A percentile compares a stretch with the other conserved stretches of the same genome.
These are phyloP conservation scores for Plebejus melissa DNA, from an alignment of 2,888 invertebrate genomes.

Conservation along the genomic window DNA sequence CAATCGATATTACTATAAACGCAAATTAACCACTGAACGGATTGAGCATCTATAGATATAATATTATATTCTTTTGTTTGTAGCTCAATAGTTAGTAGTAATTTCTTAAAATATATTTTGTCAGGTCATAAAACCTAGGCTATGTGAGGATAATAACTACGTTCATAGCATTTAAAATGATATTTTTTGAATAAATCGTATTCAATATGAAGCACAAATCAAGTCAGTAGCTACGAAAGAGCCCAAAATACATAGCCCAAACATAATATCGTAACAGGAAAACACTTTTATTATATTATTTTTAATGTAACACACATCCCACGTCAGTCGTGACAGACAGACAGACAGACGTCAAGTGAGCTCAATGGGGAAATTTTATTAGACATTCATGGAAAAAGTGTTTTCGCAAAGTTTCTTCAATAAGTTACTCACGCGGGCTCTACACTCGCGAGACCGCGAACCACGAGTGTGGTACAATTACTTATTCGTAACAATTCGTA, in stretches of 20 bases:
- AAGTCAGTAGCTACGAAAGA: neutral
- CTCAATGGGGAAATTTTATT: neutral
- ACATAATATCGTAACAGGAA: neutral
- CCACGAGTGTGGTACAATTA: too few species aligned
- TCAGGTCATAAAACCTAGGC: too few species aligned
- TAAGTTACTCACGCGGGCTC: neutral
- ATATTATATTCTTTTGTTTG: too few species aligned
- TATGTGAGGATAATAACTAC: too few species aligned
- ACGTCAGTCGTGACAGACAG: neutral
- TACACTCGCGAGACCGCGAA: neutral
- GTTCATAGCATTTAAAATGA: neutral
- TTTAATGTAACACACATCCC: neutral
- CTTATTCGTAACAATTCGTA: too few species aligned
- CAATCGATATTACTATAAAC: neutral
- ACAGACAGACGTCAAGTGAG: slow-evolving; percentile 6
- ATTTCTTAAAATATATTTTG: too few species aligned
- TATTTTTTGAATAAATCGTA: neutral
- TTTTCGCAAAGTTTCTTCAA: neutral
- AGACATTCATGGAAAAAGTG: neutral
- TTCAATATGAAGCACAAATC: neutral
- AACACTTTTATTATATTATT: slow-evolving; percentile 9
- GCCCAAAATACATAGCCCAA: neutral
- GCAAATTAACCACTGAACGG: too few species aligned
- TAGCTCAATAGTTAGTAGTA: too few species aligned
- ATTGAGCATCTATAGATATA: too few species aligned